phyloP scores from a whole-genome alignment of 2,113 vertebrate species.

The Psilopsiagon aymara region DNA sequence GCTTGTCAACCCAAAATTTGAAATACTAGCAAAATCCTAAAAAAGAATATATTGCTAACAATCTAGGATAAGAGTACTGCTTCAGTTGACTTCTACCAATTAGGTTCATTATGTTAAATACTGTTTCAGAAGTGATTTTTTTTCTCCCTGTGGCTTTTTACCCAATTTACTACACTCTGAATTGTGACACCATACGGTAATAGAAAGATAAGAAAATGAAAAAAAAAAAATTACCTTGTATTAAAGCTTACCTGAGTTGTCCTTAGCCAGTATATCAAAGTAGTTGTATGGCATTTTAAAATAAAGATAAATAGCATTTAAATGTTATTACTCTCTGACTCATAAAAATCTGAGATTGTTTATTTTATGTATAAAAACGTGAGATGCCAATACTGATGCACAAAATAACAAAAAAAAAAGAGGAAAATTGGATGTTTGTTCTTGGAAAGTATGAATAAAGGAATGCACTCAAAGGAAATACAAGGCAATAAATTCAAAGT shows the following conservation, averaged over 20 bases:
- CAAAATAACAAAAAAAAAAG: neutral
- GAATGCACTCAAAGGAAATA: neutral
- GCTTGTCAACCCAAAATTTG: neutral
- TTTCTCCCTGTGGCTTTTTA: neutral
- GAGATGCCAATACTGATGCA: neutral
- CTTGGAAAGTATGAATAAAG: neutral
- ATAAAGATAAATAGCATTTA: conserved; percentile 2
- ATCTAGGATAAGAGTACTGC: neutral
- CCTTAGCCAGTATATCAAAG: neutral
- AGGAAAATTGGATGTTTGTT: neutral
- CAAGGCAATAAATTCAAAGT: neutral
- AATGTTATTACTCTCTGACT: neutral
- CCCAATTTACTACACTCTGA: neutral
- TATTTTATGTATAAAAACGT: neutral
- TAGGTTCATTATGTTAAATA: neutral
- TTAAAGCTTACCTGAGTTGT: neutral
- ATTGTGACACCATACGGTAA: neutral
- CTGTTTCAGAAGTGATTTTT: neutral
- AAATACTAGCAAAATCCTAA: neutral
- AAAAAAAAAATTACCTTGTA: neutral
- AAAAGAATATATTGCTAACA: neutral
- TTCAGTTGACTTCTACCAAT: neutral
- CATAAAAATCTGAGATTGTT: neutral
- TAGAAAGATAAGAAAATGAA: conserved; percentile 7
- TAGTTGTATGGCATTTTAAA: neutral